Base-by-base conservation (phyloP, 2,797 vertebrate species). In the Ambastaia sidthimunki region DNA sequence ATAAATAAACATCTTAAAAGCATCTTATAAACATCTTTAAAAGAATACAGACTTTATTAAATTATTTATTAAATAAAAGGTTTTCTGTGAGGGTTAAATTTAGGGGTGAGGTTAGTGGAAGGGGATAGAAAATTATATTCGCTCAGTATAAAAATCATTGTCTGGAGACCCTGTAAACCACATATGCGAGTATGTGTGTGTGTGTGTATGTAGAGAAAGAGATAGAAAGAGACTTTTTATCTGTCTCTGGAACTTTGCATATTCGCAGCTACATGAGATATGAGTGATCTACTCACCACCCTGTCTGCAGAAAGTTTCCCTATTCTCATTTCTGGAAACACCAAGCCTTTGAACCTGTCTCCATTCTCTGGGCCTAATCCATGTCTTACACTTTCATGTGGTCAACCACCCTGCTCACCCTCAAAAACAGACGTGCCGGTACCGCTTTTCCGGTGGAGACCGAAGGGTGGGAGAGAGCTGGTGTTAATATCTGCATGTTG, bases 361-460 rank as follows among this genome's bases (percentile, higher is more conserved):
- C 80, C 52, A 57, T 80, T 86, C 71, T 82, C 59, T 80, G 63
- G 78, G 76, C 86, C 86, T 94, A 93, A 93, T 93, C 88, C 90
- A 86, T 50, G 65, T 85, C 86, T 85, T 86, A 86, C 84, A 78
- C 92, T 91, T 93, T 91, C 86, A 90, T 91, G 90, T 90, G 85
- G 87, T 88, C 84, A 84, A 86, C 86, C 82, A 85, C 85, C 83
- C 87, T 37, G 9, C 31, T 81, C 83, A 76, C 84, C 86, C 57
- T 52, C 78, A 80, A 70, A 71, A 70, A 76, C 85, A 82, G 83
- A 65, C 50, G 47, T 71, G 62, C 85, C 28, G 78, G 28, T 71
- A 83, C 79, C 80, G 55, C 60, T 70, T 52, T 74, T 78, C 66
- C 19, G 37, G n/a, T 2, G 28, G 7, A 41, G 60, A 21, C 44